These are phyloP conservation scores for Distichodus sexfasciatus DNA, from an alignment of 2,797 vertebrate genomes.

Conservation along the genomic window DNA sequence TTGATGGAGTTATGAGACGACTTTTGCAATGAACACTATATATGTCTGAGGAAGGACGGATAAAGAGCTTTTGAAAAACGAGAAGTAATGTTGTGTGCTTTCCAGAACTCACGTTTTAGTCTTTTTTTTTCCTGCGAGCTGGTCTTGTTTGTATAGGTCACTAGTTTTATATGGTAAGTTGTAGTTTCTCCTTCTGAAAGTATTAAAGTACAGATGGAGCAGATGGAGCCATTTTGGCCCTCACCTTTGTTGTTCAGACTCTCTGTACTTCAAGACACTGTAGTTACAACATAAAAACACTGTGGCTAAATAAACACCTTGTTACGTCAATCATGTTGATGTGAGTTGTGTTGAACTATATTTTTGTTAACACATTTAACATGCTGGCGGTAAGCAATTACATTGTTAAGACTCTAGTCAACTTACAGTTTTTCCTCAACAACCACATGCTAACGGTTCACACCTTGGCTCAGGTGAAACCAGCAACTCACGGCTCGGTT, in stretches of 20 bases:
- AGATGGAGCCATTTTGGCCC: neutral
- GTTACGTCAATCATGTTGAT: neutral
- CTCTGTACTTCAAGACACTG: constrained; percentile 27
- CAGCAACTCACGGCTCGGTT: too few relatives aligned
- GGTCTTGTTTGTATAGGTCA: constrained; percentile 53
- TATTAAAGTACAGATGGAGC: constrained; percentile 16
- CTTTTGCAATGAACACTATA: constrained; percentile 58
- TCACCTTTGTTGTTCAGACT: constrained; percentile 18
- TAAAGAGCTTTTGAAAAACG: constrained; percentile 40
- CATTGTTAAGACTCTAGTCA: too few relatives aligned
- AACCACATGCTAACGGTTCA: too few relatives aligned
- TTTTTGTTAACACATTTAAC: too few relatives aligned
- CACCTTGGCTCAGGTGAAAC: too few relatives aligned
- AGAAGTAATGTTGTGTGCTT: constrained; percentile 56
- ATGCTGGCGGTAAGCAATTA: too few relatives aligned
- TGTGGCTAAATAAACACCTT: constrained; percentile 10
- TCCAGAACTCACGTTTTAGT: constrained; percentile 56
- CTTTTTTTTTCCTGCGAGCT: constrained; percentile 36
- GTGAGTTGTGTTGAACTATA: too few relatives aligned
- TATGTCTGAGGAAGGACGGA: constrained; percentile 46
- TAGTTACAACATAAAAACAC: constrained; percentile 34
- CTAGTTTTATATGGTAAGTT: constrained; percentile 35
- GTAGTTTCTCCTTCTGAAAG: neutral
- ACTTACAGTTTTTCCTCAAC: too few relatives aligned
- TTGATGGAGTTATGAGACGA: neutral